Evolutionary conservation across 2,888 invertebrate species (phyloP).

Genomic region (Operophtera brumata): DNA sequence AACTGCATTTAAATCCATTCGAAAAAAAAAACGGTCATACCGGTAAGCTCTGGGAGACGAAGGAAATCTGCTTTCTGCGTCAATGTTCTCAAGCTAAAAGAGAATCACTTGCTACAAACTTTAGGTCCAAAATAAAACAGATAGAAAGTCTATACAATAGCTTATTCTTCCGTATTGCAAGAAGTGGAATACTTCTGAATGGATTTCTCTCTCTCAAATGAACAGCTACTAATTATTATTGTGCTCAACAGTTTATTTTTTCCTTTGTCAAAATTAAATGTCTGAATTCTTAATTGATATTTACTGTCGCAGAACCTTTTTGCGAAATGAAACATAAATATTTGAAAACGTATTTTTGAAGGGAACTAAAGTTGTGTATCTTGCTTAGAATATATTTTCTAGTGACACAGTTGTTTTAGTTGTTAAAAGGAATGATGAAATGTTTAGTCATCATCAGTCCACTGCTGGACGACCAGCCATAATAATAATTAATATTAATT

Average conservation of each 20-base stretch:
- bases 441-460: too few relatives aligned
- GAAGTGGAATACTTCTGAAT: constrained; percentile 67
- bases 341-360: constrained; percentile 16
- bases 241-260: constrained; percentile 46
- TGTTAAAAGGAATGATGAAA: too few relatives aligned
- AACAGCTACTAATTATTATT: constrained; percentile 65
- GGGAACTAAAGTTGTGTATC: not conserved
- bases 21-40: too few relatives aligned
- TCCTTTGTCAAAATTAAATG: constrained; percentile 41
- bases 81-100: too few relatives aligned
- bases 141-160: constrained; percentile 55
- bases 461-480: too few relatives aligned
- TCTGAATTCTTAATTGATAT: constrained; percentile 55
- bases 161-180: constrained; percentile 68
- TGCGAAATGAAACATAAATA: constrained; percentile 50
- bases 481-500: too few relatives aligned
- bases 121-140: constrained; percentile 63
- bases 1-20: too few relatives aligned
- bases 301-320: constrained; percentile 51
- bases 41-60: too few relatives aligned
- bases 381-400: not conserved
- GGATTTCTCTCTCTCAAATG: constrained; percentile 72
- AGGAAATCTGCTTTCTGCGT: too few relatives aligned
- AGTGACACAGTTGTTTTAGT: not conserved
- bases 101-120: constrained; percentile 50